Conservation (phyloP, 2,888 invertebrate genomes). For the Agrotis segetum region DNA sequence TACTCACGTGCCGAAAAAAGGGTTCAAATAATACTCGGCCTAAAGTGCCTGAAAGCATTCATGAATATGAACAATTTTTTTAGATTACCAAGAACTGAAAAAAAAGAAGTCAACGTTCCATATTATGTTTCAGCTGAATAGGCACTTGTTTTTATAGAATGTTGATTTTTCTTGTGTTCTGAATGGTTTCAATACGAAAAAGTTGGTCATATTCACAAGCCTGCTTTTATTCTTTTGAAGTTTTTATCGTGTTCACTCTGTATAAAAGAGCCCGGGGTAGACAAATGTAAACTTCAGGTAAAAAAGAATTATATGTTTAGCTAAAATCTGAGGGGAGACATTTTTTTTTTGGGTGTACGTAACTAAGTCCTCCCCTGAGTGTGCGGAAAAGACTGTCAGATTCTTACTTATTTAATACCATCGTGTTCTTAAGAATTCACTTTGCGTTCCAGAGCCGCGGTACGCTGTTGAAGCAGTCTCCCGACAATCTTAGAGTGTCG, state of each 20-base stretch:
- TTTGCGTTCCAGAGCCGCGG: no score
- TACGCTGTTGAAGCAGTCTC: no score
- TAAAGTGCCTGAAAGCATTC: slow-evolving; percentile 40
- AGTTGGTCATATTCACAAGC: slow-evolving; percentile 2
- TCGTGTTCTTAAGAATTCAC: no score
- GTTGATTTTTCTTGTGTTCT: slow-evolving; percentile 30
- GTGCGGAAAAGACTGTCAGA: no score
- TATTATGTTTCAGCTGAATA: slow-evolving; percentile 24
- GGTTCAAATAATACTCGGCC: slow-evolving; percentile 5
- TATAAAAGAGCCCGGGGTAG: background rate
- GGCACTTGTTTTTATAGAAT: slow-evolving; percentile 26
- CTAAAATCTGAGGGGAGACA: no score
- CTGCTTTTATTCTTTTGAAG: background rate
- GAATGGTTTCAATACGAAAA: slow-evolving; percentile 17
- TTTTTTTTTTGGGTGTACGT: no score
- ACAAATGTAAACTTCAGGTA: background rate
- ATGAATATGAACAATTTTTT: slow-evolving; percentile 41
- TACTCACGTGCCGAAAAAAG: slow-evolving; percentile 10
- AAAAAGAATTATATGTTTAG: background rate
- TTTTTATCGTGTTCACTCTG: slow-evolving; percentile 8
- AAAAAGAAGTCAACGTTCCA: slow-evolving; percentile 13
- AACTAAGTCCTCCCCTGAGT: no score
- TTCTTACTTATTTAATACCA: no score
- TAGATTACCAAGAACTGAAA: slow-evolving; percentile 31
- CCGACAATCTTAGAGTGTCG: no score